These are phyloP conservation scores for Thaumetopoea pityocampa DNA, from an alignment of 1,140 invertebrate species.

Conservation along the genomic window DNA sequence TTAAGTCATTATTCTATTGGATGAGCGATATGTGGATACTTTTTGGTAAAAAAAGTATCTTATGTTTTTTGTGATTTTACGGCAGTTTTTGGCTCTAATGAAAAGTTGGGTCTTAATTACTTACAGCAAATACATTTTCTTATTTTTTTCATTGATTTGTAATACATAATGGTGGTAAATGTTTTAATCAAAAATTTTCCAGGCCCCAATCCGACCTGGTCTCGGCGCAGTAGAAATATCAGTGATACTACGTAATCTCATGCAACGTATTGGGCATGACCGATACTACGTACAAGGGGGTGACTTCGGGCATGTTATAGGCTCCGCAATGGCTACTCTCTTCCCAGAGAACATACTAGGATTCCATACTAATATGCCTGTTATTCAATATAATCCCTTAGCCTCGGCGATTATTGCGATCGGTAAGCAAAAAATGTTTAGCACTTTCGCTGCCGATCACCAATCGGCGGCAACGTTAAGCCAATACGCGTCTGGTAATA, in stretches of 20 bases:
- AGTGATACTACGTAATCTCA: conserved; percentile 87
- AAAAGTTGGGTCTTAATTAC: too few species aligned
- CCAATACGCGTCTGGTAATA: too few species aligned
- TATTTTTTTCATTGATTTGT: neutral
- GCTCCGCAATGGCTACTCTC: conserved; percentile 77
- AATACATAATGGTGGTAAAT: conserved; percentile 4
- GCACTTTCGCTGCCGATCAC: too few species aligned
- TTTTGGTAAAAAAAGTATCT: too few species aligned
- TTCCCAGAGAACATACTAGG: conserved; percentile 84
- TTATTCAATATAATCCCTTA: conserved; percentile 24
- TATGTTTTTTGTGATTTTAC: too few species aligned
- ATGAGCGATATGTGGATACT: too few species aligned
- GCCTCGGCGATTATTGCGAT: conserved; percentile 5
- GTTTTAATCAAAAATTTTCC: too few species aligned
- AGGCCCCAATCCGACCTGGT: conserved; percentile 78
- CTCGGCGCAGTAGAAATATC: conserved; percentile 81
- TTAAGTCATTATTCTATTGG: too few species aligned
- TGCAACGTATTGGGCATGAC: conserved; percentile 85
- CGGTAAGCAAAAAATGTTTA: too few species aligned
- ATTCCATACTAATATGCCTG: conserved; percentile 62
- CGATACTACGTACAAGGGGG: conserved; percentile 91
- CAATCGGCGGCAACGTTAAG: too few species aligned
- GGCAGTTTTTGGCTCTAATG: too few species aligned
- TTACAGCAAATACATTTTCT: too few species aligned
- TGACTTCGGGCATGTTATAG: conserved; percentile 84